A percentile compares a stretch with the other conserved stretches of the same genome.
Evolutionary conservation across 2,113 vertebrate genomes (phyloP).

Genomic region (Raja brachyura): DNA sequence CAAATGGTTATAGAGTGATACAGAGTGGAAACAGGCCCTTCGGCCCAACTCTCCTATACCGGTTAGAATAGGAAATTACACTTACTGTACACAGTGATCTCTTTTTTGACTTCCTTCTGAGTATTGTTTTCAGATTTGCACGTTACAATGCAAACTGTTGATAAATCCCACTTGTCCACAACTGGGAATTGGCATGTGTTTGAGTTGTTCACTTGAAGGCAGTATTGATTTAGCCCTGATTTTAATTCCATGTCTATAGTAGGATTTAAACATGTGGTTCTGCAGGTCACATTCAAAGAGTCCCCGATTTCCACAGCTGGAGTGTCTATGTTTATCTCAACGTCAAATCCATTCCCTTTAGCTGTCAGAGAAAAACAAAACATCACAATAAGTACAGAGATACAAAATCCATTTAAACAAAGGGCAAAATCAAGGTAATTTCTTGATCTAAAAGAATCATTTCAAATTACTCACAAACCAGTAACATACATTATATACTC

Average conservation of each 20-base stretch:
- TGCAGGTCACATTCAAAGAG: neutral
- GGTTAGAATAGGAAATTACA: neutral
- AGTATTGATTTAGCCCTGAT: neutral
- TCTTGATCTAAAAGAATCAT: neutral
- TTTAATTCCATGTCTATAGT: neutral
- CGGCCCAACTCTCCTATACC: no score
- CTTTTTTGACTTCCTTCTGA: neutral
- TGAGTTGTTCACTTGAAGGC: neutral
- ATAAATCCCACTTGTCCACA: neutral
- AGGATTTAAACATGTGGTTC: neutral
- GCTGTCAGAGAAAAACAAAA: neutral
- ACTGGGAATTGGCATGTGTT: no score
- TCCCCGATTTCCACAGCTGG: constrained; percentile 10
- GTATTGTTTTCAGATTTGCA: neutral
- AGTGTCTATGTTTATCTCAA: neutral
- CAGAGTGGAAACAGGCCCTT: no score
- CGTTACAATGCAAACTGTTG: neutral
- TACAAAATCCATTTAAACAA: neutral
- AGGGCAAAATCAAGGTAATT: neutral
- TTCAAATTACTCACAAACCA: neutral
- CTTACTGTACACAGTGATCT: constrained; percentile 21
- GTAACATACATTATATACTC: no score
- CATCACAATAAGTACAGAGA: neutral
- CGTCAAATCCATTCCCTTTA: neutral
- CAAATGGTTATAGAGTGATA: no score